These are phyloP conservation scores for Aegithalos caudatus DNA, from an alignment of 2,113 vertebrate genomes.

Conservation along the genomic window DNA sequence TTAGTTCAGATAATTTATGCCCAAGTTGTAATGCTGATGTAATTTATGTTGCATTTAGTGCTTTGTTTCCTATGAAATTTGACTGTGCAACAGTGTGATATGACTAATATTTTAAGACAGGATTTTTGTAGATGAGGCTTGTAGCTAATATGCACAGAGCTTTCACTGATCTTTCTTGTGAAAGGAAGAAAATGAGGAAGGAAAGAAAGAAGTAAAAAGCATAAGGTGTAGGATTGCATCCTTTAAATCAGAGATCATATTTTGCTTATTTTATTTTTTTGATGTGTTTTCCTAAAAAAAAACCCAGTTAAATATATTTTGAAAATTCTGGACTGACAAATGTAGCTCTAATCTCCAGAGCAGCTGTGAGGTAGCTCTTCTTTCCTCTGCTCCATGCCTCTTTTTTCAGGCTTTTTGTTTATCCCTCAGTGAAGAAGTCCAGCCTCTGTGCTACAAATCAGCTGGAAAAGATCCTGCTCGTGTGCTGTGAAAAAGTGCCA, in stretches of 20 bases:
- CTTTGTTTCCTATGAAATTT: slow-evolving; percentile 68
- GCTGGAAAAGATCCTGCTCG: slow-evolving; percentile 56
- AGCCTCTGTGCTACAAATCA: slow-evolving; percentile 47
- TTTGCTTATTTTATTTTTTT: not conserved
- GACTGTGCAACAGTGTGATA: slow-evolving; percentile 62
- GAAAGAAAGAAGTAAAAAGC: not conserved
- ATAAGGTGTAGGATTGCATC: not conserved
- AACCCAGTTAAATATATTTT: not conserved
- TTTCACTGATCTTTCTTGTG: not conserved
- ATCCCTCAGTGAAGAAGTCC: not conserved
- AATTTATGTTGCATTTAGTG: slow-evolving; percentile 67
- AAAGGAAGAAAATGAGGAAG: not conserved
- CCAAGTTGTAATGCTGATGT: slow-evolving; percentile 11
- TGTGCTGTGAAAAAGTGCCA: slow-evolving; percentile 36
- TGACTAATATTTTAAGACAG: slow-evolving; percentile 62
- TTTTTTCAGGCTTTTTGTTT: not conserved
- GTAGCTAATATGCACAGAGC: not conserved
- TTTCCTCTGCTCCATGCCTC: not conserved
- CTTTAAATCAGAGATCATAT: not conserved
- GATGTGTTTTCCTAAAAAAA: not conserved
- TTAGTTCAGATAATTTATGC: slow-evolving; percentile 74
- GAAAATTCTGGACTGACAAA: not conserved
- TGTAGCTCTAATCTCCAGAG: not conserved
- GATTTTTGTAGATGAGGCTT: slow-evolving; percentile 9
- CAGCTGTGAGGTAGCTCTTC: not conserved